Conservation (phyloP, 30 jellyfish, hydroid and myxozoan species). For the Aurelia sp. region DNA sequence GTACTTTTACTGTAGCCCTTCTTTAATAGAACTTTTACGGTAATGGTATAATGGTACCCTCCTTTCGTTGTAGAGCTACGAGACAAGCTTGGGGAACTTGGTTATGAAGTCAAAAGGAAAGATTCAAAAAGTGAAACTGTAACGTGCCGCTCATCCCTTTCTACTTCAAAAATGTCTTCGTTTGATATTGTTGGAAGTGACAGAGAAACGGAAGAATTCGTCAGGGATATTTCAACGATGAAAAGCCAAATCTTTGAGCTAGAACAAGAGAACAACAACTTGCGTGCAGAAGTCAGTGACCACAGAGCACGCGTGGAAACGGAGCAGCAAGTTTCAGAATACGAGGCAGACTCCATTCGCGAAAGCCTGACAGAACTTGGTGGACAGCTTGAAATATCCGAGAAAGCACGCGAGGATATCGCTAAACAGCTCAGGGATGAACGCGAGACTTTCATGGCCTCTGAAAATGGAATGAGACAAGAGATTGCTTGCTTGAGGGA, state of each 20-base stretch:
- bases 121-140: slow-evolving; percentile 6
- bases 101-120: too few relatives aligned
- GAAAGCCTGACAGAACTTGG: slow-evolving; percentile 27
- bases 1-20: too few relatives aligned
- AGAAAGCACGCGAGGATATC: slow-evolving; percentile 36
- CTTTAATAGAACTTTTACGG: too few relatives aligned
- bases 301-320: slow-evolving; percentile 14
- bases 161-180: slow-evolving; percentile 2
- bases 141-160: not conserved
- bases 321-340: slow-evolving; percentile 9
- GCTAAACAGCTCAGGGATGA: slow-evolving; percentile 47
- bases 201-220: slow-evolving; percentile 18
- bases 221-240: slow-evolving; percentile 36
- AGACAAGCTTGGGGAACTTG: too few relatives aligned
- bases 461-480: slow-evolving; percentile 40
- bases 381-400: slow-evolving; percentile 13
- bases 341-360: slow-evolving; percentile 21
- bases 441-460: slow-evolving; percentile 40
- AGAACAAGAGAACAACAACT: slow-evolving; percentile 36
- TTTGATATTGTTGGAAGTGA: slow-evolving; percentile 6
- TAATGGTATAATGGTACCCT: too few relatives aligned
- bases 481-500: slow-evolving; percentile 41
- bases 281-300: slow-evolving; percentile 23
- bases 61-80: too few relatives aligned
- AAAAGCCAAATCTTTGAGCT: slow-evolving; percentile 32